Base-by-base conservation (phyloP, 2,888 invertebrate species). In the Philonicus albiceps region DNA sequence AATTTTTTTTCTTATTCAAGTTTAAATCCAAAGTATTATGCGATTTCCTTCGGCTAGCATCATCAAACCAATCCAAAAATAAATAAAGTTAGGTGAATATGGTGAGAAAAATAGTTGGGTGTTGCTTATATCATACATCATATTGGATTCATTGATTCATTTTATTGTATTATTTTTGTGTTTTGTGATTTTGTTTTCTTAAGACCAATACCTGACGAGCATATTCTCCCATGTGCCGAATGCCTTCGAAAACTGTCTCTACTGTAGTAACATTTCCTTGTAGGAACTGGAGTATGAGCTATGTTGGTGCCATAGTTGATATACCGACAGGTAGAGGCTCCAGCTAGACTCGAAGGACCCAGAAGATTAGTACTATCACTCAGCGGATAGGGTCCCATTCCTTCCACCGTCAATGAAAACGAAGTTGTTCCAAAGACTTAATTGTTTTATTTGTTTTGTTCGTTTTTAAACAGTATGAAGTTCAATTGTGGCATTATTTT, bases 321-420 rank as follows among this genome's bases (percentile, higher is more conserved):
- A 89, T 92, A 92, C 81, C 89, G 89, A 90, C 91, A 92, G 88
- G 91, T 90, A 86, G 91, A 89, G 88, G 90, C 89, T 89, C 90
- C 91, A 89, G 91, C 90, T 90, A 90, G 90, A 89, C 90, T 90
- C 88, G 90, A 91, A 89, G 92, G 92, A 89, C 92, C 91, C 92
- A 92, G 90, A 84, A 89, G 88, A 90, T 92, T 92, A 89, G 92
- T 91, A 91, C 92, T 92, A 91, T 92, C 89, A 86, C 88, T 92
- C 89, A 92, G 90, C 88, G 92, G 92, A 91, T 92, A 92, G 89
- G 92, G 92, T 90, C 92, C 92, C 92, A 92, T 92, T 91, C 92
- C 92, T 92, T 92, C 92, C 92, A 92, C 92, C 91, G 92, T 91
- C 90, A 92, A 92, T 90, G 92, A 92, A 89, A 92, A 92, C 91